These are phyloP conservation scores for Glyptemys insculpta DNA, from an alignment of 2,797 vertebrate genomes.

Conservation along the genomic window DNA sequence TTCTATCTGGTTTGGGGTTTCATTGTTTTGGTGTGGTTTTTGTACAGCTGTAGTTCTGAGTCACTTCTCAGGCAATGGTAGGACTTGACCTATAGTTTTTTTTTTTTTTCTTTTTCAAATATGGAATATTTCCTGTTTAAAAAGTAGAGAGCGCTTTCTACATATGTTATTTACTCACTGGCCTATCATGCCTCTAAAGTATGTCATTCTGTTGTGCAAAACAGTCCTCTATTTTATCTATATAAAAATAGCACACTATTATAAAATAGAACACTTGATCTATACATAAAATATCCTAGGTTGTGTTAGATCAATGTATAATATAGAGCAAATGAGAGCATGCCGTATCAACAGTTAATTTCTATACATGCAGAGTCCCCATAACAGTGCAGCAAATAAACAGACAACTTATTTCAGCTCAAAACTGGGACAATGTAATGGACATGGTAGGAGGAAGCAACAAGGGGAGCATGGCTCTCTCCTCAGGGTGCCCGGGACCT, in stretches of 20 bases:
- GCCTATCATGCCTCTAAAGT: neutral
- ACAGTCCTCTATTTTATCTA: neutral
- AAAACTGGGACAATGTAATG: too few species aligned
- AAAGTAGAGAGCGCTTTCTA: neutral
- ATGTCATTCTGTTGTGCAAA: neutral
- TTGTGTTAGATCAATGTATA: neutral
- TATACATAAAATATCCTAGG: neutral
- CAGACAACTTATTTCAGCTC: neutral
- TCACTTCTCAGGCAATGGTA: neutral
- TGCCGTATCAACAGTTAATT: too few species aligned
- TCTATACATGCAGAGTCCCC: neutral
- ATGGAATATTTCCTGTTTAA: neutral
- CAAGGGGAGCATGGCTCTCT: neutral
- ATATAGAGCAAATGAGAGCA: too few species aligned
- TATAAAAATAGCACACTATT: too few species aligned
- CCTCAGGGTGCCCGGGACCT: too few species aligned
- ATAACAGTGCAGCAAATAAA: neutral
- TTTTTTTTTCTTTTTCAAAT: neutral
- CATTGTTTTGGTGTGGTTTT: too few species aligned
- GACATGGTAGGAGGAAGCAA: neutral
- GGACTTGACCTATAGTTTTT: neutral
- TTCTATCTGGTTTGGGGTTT: neutral
- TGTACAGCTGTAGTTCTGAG: neutral
- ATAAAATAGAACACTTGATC: neutral
- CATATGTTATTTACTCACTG: neutral